Conservation (phyloP, 2,113 vertebrate species). For the Procavia capensis region DNA sequence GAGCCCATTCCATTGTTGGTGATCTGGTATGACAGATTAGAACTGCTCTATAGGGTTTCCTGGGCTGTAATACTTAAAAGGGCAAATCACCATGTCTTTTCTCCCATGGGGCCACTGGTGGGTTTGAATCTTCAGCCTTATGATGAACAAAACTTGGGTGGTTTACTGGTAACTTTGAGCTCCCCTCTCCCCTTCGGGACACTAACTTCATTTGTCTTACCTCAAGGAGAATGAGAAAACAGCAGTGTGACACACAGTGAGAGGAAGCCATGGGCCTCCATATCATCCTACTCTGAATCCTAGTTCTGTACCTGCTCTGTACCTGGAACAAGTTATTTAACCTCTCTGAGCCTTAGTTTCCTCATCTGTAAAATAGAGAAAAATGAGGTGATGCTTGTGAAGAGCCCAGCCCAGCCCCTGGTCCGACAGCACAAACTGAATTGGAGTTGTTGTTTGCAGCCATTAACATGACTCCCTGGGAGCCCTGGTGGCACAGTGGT, state of each 20-base stretch:
- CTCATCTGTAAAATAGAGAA: neutral
- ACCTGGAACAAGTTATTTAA: neutral
- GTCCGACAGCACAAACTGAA: neutral
- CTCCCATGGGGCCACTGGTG: neutral
- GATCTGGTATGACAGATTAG: neutral
- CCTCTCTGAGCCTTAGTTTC: neutral
- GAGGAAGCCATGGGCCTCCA: neutral
- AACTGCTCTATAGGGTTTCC: neutral
- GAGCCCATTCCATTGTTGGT: neutral
- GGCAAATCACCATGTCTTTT: neutral
- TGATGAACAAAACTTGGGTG: neutral
- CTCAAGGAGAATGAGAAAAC: neutral
- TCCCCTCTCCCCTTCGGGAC: neutral
- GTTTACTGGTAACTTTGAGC: neutral
- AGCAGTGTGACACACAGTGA: fast-evolving
- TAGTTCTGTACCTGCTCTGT: neutral
- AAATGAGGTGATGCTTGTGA: neutral
- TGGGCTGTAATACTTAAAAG: neutral
- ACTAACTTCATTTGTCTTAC: neutral
- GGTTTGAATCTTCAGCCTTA: neutral
- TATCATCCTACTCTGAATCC: neutral
- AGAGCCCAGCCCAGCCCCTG: too few relatives aligned
- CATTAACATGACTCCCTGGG: neutral
- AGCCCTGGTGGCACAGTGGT: neutral
- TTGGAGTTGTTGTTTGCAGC: neutral